Evolutionary conservation across 2,797 vertebrate genomes (phyloP).

Genomic region (Oreochromis grahami): DNA sequence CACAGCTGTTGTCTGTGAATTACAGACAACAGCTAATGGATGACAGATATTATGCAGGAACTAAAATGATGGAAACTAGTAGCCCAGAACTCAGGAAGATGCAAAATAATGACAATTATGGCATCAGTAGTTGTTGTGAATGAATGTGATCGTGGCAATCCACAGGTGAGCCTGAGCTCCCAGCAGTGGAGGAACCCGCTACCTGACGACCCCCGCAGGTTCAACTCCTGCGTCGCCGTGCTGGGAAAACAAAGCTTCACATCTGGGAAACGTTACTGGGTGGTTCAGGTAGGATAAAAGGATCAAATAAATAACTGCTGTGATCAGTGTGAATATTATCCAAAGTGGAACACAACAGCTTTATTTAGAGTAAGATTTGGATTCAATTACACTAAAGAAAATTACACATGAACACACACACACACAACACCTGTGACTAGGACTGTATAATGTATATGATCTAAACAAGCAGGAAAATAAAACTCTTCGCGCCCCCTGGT

Average conservation of each 20-base stretch:
- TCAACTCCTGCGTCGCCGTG: conserved; percentile 72
- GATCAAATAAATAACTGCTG: too few species aligned
- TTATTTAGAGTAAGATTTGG: too few species aligned
- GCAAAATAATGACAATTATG: background rate
- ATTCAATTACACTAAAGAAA: too few species aligned
- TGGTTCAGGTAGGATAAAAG: conserved; percentile 57
- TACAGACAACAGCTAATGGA: too few species aligned
- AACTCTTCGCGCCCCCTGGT: background rate
- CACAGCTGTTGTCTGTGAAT: too few species aligned
- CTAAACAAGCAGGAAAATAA: background rate
- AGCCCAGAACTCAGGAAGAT: background rate
- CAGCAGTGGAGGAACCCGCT: conserved; percentile 3
- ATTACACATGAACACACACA: too few species aligned
- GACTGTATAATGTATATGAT: background rate
- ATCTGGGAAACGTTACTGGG: conserved; percentile 68
- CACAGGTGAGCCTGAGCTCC: conserved; percentile 54
- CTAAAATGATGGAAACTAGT: too few species aligned
- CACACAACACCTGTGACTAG: too few species aligned
- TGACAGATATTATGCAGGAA: too few species aligned
- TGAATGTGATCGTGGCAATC: background rate
- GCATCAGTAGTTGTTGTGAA: background rate
- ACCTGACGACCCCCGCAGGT: conserved; percentile 47
- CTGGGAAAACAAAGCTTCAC: conserved; percentile 66
- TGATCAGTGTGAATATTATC: too few species aligned
- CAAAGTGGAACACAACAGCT: too few species aligned